Evolutionary conservation across 2,113 vertebrate species (phyloP).

Genomic region (Burhinus oedicnemus): DNA sequence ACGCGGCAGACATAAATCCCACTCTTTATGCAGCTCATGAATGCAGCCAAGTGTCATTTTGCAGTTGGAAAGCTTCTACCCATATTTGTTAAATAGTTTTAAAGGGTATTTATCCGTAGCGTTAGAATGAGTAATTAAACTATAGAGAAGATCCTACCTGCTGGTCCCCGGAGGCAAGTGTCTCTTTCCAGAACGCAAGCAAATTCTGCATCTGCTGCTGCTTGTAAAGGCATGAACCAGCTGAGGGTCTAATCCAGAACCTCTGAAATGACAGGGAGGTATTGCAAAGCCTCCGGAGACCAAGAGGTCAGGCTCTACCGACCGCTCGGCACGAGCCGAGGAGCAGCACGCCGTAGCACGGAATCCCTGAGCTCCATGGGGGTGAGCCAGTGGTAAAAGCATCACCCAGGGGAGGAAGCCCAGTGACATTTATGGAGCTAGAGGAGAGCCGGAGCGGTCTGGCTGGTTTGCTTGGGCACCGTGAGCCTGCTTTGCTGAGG

Average conservation of each 20-base stretch:
- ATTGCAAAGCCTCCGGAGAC: neutral
- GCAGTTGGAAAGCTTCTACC: neutral
- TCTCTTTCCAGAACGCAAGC: neutral
- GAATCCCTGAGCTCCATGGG: accelerated
- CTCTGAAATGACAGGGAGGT: neutral
- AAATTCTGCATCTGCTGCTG: neutral
- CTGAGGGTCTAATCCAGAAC: neutral
- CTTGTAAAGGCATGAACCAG: neutral
- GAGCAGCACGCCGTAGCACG: accelerated
- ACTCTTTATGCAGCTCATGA: neutral
- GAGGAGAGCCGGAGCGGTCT: neutral
- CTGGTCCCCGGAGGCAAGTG: neutral
- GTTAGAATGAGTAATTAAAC: neutral
- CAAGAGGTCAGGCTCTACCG: accelerated
- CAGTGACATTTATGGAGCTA: accelerated
- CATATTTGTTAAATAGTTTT: neutral
- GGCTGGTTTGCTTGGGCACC: neutral
- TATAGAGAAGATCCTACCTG: neutral
- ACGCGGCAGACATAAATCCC: neutral
- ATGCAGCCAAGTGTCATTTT: neutral
- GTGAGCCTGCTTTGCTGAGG: neutral
- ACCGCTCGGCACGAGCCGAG: accelerated
- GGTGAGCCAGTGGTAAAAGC: neutral
- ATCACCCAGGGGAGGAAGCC: neutral
- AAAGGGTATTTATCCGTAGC: neutral